Conservation (phyloP, 2,888 invertebrate genomes). For the Apomyelois bistriatella region DNA sequence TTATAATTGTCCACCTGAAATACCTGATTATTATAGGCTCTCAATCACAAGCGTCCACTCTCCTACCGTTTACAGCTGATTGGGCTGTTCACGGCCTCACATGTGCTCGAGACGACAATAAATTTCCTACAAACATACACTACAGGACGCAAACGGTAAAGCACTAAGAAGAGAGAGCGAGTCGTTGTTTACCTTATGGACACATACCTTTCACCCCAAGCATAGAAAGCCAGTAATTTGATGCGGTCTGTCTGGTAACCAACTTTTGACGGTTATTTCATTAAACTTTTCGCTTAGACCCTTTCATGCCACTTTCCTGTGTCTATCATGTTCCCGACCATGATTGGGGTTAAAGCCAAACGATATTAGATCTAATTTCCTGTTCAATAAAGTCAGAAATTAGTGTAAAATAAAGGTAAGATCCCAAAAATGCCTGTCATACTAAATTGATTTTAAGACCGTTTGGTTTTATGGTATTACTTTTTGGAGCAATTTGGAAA, state of each 20-base stretch:
- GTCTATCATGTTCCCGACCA: slow-evolving; percentile 8
- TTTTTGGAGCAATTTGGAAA: background rate
- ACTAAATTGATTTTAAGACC: slow-evolving; percentile 3
- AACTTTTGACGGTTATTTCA: slow-evolving; percentile 22
- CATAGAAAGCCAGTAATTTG: slow-evolving; percentile 4
- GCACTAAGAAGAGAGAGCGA: too few relatives aligned
- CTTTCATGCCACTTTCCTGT: slow-evolving; percentile 11
- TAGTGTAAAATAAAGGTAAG: background rate
- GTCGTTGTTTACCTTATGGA: background rate
- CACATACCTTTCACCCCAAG: background rate
- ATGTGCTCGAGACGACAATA: too few relatives aligned
- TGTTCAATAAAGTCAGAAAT: background rate
- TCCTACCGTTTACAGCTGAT: too few relatives aligned
- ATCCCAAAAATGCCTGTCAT: slow-evolving; percentile 10
- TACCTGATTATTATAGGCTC: too few relatives aligned
- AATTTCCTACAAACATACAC: too few relatives aligned
- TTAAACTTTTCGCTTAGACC: slow-evolving; percentile 21
- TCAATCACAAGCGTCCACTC: too few relatives aligned
- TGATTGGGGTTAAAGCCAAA: background rate
- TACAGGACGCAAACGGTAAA: too few relatives aligned
- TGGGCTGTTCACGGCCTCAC: too few relatives aligned
- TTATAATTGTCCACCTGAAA: too few relatives aligned
- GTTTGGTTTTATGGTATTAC: background rate
- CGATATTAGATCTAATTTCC: background rate
- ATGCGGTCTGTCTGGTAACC: slow-evolving; percentile 9